phyloP scores from a whole-genome alignment of 2,888 invertebrate genomes.

The Cheilosia soror region DNA sequence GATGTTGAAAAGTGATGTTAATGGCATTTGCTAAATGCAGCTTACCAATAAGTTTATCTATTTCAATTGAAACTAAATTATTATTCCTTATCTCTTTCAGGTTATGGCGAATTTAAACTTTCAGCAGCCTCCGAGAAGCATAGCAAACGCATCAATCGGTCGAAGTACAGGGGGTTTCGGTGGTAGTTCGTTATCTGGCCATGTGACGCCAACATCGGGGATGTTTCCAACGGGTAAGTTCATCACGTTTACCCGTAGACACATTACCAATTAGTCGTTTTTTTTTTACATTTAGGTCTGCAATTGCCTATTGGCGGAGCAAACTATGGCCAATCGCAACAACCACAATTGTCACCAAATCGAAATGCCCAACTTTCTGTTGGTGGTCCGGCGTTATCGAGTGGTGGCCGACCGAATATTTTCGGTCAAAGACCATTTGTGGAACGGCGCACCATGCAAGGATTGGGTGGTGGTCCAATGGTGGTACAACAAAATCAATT shows the following conservation, averaged over 20 bases:
- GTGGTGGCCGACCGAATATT: conserved; percentile 86
- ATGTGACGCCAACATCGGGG: conserved; percentile 89
- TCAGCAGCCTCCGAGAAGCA: conserved; percentile 94
- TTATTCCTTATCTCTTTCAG: conserved; percentile 82
- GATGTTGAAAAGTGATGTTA: too few relatives aligned
- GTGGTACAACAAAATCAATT: conserved; percentile 76
- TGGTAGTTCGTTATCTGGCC: conserved; percentile 88
- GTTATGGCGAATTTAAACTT: conserved; percentile 97
- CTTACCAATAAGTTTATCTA: neutral
- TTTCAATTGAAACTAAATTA: neutral
- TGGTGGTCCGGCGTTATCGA: conserved; percentile 86
- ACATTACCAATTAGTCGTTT: neutral
- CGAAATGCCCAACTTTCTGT: conserved; percentile 85
- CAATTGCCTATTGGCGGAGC: conserved; percentile 80
- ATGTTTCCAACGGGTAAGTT: conserved; percentile 85
- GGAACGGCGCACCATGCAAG: conserved; percentile 88
- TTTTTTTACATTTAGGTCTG: conserved; percentile 40
- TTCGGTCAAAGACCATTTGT: conserved; percentile 93
- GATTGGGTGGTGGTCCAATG: conserved; percentile 83
- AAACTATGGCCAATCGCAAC: conserved; percentile 85
- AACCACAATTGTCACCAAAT: conserved; percentile 86
- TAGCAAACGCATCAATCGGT: conserved; percentile 90
- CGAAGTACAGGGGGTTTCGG: conserved; percentile 88
- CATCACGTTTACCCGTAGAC: neutral
- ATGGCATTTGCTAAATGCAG: neutral